Percentiles rank a stretch among this genome's conserved stretches.
Evolutionary conservation across 2,797 vertebrate species (phyloP).

Genomic region (Amniataba percoides): DNA sequence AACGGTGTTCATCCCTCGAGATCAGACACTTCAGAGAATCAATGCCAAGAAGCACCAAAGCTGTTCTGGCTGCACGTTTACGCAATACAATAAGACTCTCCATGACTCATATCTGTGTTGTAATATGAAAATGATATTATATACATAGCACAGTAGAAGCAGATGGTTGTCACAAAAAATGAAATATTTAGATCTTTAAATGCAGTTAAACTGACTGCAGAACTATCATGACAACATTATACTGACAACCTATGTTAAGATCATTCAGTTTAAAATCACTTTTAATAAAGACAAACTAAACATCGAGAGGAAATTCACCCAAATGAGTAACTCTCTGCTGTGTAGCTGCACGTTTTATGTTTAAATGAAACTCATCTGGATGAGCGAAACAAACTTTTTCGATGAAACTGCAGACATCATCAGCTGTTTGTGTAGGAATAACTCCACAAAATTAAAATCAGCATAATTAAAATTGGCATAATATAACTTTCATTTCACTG

Average conservation of each 20-base stretch:
- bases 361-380: not conserved
- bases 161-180: not conserved
- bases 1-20: too few relatives aligned
- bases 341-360: not conserved
- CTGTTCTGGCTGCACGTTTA: too few relatives aligned
- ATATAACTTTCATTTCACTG: not conserved
- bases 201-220: not conserved
- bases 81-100: too few relatives aligned
- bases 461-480: not conserved
- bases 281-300: not conserved
- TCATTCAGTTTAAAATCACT: not conserved
- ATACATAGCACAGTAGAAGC: not conserved
- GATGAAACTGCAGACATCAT: not conserved
- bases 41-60: too few relatives aligned
- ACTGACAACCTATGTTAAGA: too few relatives aligned
- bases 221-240: not conserved
- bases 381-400: too few relatives aligned
- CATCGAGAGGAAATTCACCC: too few relatives aligned
- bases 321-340: not conserved
- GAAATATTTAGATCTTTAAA: not conserved
- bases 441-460: too few relatives aligned
- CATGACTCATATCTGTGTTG: too few relatives aligned
- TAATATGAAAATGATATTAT: not conserved
- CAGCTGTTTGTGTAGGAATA: not conserved
- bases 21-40: too few relatives aligned